Percentiles rank a stretch among this genome's conserved stretches.
phyloP scores from a whole-genome alignment of 2,113 vertebrate genomes.

The Pelecanoides urinatrix region DNA sequence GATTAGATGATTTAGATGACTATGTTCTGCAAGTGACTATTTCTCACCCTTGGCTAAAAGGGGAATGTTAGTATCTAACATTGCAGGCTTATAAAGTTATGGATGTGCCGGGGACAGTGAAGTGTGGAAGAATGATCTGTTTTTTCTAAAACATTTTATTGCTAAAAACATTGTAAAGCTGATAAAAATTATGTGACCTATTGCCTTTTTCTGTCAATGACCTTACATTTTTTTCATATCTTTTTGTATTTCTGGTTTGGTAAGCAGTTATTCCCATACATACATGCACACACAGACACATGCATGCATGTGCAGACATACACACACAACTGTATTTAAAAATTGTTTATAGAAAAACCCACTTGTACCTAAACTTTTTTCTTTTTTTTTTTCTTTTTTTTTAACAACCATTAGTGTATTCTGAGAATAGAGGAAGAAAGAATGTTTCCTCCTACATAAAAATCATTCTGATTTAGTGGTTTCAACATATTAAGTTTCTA shows the following conservation, averaged over 20 bases:
- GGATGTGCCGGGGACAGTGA: not conserved
- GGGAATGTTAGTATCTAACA: not conserved
- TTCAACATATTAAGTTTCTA: not conserved
- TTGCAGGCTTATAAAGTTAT: not conserved
- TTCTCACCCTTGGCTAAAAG: not conserved
- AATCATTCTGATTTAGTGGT: not conserved
- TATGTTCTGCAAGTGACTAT: not conserved
- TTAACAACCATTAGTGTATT: rapidly evolving
- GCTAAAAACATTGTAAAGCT: not conserved
- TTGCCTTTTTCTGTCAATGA: not conserved
- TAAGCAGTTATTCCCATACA: not conserved
- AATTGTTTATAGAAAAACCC: not conserved
- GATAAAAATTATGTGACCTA: not conserved
- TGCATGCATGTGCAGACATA: not conserved
- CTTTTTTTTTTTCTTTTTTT: not conserved
- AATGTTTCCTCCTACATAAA: not conserved
- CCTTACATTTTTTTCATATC: not conserved
- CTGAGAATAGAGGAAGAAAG: not conserved
- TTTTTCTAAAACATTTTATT: not conserved
- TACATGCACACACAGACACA: not conserved
- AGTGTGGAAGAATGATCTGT: not conserved
- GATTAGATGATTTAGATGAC: not conserved
- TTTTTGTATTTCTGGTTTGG: not conserved
- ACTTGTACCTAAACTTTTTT: not conserved
- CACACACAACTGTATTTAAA: not conserved